A percentile compares a stretch with the other conserved stretches of the same genome.
Conservation (phyloP, 2,888 invertebrate species). For the Halictus quadricinctus region DNA sequence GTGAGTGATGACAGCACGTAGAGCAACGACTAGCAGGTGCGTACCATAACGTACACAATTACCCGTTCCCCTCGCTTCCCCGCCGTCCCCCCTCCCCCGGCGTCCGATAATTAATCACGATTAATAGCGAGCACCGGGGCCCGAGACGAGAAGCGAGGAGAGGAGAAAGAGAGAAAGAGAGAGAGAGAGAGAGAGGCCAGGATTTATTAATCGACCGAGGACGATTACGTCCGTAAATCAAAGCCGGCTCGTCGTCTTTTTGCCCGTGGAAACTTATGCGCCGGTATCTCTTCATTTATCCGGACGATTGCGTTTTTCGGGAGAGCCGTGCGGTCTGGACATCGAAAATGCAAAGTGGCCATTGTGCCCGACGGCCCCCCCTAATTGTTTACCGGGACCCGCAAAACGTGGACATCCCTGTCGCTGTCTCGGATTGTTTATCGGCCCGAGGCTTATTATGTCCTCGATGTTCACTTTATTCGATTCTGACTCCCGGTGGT, state of each 20-base stretch:
- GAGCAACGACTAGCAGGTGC: slow-evolving; percentile 55
- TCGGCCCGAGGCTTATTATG: slow-evolving; percentile 3
- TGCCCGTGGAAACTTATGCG: slow-evolving; percentile 45
- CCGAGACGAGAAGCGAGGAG: slow-evolving; percentile 31
- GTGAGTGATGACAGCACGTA: slow-evolving; percentile 69
- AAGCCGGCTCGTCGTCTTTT: slow-evolving; percentile 29
- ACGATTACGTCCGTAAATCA: slow-evolving; percentile 57
- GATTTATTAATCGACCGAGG: slow-evolving; percentile 54
- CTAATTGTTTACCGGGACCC: slow-evolving; percentile 2
- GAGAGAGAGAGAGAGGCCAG: background rate
- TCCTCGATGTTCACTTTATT: background rate
- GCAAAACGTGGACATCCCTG: slow-evolving; percentile 27
- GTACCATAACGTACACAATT: slow-evolving; percentile 65
- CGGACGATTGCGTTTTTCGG: slow-evolving; percentile 33
- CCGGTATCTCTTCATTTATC: slow-evolving; percentile 56
- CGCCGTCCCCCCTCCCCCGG: background rate
- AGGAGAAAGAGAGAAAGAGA: slow-evolving; percentile 17
- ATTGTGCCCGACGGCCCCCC: slow-evolving; percentile 9
- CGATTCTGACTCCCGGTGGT: background rate
- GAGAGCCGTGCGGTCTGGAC: background rate
- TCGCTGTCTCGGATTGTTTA: slow-evolving; percentile 20
- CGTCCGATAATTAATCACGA: slow-evolving; percentile 72
- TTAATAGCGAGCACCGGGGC: slow-evolving; percentile 64
- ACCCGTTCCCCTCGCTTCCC: slow-evolving; percentile 56
- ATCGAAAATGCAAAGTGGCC: slow-evolving; percentile 34